Conservation (phyloP, 2,888 invertebrate genomes). For the Xestobium rufovillosum region DNA sequence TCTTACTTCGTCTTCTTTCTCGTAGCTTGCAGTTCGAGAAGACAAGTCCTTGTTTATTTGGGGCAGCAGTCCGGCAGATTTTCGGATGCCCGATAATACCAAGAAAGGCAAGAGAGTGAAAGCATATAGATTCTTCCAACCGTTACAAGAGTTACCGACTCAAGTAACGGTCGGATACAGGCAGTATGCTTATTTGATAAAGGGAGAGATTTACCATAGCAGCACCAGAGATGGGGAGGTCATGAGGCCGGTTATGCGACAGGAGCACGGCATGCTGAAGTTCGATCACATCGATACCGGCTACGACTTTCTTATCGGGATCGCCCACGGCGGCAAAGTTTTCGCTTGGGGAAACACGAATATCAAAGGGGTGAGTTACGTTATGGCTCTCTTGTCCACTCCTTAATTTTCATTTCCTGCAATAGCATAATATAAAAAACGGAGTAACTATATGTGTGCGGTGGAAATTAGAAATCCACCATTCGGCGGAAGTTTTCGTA, state of each 20-base stretch:
- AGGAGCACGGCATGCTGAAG: conserved; percentile 34
- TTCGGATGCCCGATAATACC: too few relatives aligned
- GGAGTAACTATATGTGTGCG: conserved; percentile 4
- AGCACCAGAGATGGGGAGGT: conserved; percentile 86
- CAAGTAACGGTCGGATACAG: conserved; percentile 68
- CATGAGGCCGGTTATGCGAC: conserved; percentile 56
- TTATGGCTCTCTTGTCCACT: background rate
- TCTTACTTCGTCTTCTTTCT: conserved; percentile 21
- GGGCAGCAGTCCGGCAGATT: conserved; percentile 71
- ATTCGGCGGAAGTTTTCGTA: too few relatives aligned
- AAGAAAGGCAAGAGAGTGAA: too few relatives aligned
- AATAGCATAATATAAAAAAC: too few relatives aligned
- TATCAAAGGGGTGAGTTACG: conserved; percentile 51
- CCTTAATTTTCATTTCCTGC: conserved; percentile 1
- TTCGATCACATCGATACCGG: conserved; percentile 57
- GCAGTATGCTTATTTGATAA: conserved; percentile 53
- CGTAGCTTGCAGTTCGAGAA: conserved; percentile 58
- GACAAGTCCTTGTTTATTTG: conserved; percentile 63
- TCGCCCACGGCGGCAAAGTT: conserved; percentile 58
- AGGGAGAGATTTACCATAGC: conserved; percentile 58
- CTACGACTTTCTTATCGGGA: conserved; percentile 67
- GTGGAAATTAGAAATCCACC: too few relatives aligned
- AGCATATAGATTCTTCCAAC: conserved; percentile 26
- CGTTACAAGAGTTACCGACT: conserved; percentile 21
- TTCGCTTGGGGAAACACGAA: conserved; percentile 71